Conservation (phyloP, 2,113 vertebrate genomes). For the Piprites chloris region DNA sequence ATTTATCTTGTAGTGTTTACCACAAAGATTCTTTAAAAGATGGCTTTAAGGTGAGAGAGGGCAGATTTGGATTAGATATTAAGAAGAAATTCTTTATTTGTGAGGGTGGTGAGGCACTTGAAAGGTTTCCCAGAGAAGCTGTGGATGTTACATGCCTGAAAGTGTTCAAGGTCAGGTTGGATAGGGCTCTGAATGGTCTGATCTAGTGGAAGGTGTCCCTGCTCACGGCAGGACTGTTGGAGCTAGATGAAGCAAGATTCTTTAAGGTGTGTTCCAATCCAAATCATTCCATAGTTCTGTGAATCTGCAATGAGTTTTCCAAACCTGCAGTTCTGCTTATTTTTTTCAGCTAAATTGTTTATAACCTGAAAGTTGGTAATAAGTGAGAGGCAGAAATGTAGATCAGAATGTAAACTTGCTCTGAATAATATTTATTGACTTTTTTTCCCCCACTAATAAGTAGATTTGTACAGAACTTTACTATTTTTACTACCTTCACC, state of each 20-base stretch:
- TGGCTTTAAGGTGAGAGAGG: not conserved
- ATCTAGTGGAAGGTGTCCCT: not conserved
- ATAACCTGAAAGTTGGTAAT: not conserved
- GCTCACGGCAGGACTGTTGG: not conserved
- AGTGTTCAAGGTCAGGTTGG: not conserved
- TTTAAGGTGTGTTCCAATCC: not conserved
- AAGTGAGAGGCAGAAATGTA: not conserved
- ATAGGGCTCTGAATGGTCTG: not conserved
- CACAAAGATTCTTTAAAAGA: not conserved
- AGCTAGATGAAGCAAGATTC: not conserved
- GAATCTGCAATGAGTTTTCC: not conserved
- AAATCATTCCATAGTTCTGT: not conserved
- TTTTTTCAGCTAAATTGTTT: not conserved
- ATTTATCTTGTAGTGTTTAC: not conserved
- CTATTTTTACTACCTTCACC: not conserved
- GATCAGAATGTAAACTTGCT: not conserved
- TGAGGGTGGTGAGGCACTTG: not conserved
- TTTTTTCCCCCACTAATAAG: not conserved
- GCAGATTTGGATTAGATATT: not conserved
- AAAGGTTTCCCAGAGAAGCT: not conserved
- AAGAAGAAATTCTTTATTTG: not conserved
- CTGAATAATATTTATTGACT: not conserved
- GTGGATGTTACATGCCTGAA: not conserved
- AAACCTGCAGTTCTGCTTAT: not conserved
- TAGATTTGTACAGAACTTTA: not conserved